Evolutionary conservation across 1,140 invertebrate genomes (phyloP), one percentile per base, ranked within the genome.

Genomic region (Muscidifurax raptorellus): DNA sequence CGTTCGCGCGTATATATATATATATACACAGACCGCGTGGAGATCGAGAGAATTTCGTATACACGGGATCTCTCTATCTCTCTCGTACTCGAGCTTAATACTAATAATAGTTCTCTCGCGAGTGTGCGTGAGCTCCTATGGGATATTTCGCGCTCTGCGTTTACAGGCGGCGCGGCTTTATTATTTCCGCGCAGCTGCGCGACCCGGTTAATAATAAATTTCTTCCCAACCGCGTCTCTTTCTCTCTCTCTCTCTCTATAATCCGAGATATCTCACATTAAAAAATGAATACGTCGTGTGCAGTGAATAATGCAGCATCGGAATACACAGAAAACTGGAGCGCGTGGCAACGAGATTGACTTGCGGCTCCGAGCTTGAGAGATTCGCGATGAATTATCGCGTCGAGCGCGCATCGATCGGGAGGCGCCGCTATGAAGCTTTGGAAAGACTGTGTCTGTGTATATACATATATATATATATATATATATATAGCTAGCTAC

Each of bases 161-260:
- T 25, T 25, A 44, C 40, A 44, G 47, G 13, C 75, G 27, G 12
- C 71, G 71, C 28, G 36, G 67, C 47, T 77, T 77, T 77, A 77
- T 77, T 59, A 77, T 77, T 77, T 77, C 47, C 75, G 75, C 75
- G 32, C 36, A 36, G 74, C 18, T 22, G n/a, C 75, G 75, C 75
- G 75, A 77, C 75, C 75, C 36, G 52, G 36, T 75, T 75, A 75
- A 44, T 44, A 44, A 75, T 75, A 75, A 75, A 75, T 44, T 74
- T n/a, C 52, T 75, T 44, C 72, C n/a, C 66, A 15, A 30, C 25
- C 6, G 66, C 18, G 7, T 66, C 15, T 22, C 22, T 27, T 13
- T 7, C n/a, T 64, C 59, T 3, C 59, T 10, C 40, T 40, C 40
- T 4, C 4, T 40, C 10, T 4, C 40, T 40, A n/a, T n/a, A n/a